Base-by-base conservation (phyloP, 2,888 invertebrate genomes). In the Acrocera orbiculus region DNA sequence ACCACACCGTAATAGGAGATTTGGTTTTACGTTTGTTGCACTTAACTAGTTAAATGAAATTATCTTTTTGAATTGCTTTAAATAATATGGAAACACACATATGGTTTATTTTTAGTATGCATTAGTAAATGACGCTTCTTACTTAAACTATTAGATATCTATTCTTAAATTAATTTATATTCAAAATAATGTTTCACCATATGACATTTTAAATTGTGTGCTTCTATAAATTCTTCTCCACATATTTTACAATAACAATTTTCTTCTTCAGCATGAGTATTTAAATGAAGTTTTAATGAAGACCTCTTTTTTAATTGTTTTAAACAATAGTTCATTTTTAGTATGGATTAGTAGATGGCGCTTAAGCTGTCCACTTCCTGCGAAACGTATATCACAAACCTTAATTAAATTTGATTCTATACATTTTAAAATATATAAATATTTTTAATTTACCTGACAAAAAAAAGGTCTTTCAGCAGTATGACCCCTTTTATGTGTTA, bases 281-380 rank as follows among this genome's bases (percentile, higher is more conserved):
- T 24, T 17, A 10, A 16, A 9, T 34, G 34, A 19, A 34, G 24
- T 24, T 24, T 9, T 11, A 34, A 11, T 17, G 34, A 34, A 19
- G 24, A 24, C 14, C 29, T 28, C 7, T 29, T 13, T n/a, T 34
- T 34, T 16, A 34, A 34, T 10, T 23, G n/a, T 15, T 29, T 34
- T 11, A 16, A 27, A 28, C 34, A 34, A 16, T 22, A 16, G 51
- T 13, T 46, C 46, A 20, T 56, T 52, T 16, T 52, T 52, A 5
- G 52, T 51, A 40, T 59, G 58, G 8, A 53, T 51, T 6, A 56
- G 33, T 20, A 43, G 37, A 35, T 59, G 59, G 7, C 58, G 52
- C 16, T 51, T 54, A n/a, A 58, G 44, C 27, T 58, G 57, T 38
- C 58, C 57, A 5, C 50, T 45, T 13, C 57, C 56, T 2, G 51